Conservation (phyloP, 1,140 invertebrate species). For the Uloborus diversus region DNA sequence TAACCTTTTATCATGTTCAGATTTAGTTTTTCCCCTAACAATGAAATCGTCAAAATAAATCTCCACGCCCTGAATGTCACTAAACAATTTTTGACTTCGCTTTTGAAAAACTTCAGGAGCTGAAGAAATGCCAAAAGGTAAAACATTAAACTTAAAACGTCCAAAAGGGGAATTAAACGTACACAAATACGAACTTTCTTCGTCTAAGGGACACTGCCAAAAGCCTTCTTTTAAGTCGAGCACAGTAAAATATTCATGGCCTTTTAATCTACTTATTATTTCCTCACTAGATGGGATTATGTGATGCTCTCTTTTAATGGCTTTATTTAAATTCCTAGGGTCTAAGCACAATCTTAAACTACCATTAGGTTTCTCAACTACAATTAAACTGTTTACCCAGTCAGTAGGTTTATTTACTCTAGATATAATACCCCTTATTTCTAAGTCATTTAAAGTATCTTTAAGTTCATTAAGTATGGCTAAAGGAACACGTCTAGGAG, state of each 20-base stretch:
- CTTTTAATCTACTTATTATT: slow-evolving; percentile 26
- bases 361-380: background rate
- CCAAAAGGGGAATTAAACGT: slow-evolving; percentile 58
- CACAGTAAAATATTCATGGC: slow-evolving; percentile 1
- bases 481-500: slow-evolving; percentile 51
- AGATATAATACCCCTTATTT: background rate
- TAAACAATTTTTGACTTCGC: background rate
- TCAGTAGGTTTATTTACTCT: slow-evolving; percentile 16
- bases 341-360: background rate
- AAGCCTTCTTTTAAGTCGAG: slow-evolving; percentile 22
- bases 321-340: slow-evolving; percentile 12
- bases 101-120: slow-evolving; percentile 62
- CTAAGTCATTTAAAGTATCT: background rate
- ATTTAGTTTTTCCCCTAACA: slow-evolving; percentile 2
- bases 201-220: slow-evolving; percentile 2
- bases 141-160: slow-evolving; percentile 63
- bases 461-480: too few species aligned
- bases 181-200: slow-evolving; percentile 4
- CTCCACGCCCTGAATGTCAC: background rate
- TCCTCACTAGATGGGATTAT: slow-evolving; percentile 2
- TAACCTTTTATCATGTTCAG: slow-evolving; percentile 1
- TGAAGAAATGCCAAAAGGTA: slow-evolving; percentile 68
- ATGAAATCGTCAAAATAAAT: slow-evolving; percentile 45
- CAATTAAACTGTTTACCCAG: background rate
- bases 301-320: slow-evolving; percentile 17